These are phyloP conservation scores for Athripsodes cinereus DNA, from an alignment of 2,888 invertebrate genomes.

Conservation along the genomic window DNA sequence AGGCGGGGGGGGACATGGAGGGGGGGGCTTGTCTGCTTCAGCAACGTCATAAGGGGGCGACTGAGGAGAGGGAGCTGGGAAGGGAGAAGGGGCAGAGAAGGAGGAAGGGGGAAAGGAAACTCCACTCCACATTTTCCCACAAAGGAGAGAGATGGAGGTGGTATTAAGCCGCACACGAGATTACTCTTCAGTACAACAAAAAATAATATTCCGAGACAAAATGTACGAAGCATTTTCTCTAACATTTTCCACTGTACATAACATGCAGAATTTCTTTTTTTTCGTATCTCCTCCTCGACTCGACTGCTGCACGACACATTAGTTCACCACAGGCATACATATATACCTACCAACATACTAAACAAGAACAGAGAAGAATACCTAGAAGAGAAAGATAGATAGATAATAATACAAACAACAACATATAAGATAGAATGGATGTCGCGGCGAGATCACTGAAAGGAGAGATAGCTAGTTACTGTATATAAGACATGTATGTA, in stretches of 20 bases:
- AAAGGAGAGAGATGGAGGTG: constrained; percentile 11
- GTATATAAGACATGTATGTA: neutral
- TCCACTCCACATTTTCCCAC: constrained; percentile 7
- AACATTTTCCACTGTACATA: neutral
- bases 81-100: neutral
- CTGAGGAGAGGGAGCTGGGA: neutral
- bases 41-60: constrained; percentile 1
- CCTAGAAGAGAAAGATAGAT: no score
- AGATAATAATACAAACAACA: neutral
- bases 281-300: neutral
- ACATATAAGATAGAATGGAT: neutral
- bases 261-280: neutral
- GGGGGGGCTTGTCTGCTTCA: constrained; percentile 6
- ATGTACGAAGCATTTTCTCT: constrained; percentile 1
- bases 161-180: constrained; percentile 7
- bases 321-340: neutral
- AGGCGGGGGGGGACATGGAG: neutral
- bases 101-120: constrained; percentile 13
- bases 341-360: no score
- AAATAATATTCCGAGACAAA: neutral
- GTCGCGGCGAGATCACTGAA: neutral
- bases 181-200: neutral
- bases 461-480: no score
- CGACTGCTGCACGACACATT: neutral
- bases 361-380: no score